These are phyloP conservation scores for Zapornia atra DNA, from an alignment of 2,113 vertebrate species.

Conservation along the genomic window DNA sequence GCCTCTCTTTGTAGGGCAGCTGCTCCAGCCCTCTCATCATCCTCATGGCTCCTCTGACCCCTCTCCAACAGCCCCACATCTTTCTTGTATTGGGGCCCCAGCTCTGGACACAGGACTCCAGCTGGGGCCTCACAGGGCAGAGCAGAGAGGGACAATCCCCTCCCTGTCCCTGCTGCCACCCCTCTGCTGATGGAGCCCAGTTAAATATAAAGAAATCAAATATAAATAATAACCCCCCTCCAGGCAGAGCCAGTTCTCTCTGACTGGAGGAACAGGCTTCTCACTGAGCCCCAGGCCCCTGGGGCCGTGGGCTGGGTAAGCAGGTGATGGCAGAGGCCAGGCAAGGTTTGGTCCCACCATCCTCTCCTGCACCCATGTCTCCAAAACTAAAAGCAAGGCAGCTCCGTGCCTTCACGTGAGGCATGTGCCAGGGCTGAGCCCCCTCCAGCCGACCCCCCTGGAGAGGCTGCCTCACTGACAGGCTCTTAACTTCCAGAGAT, in stretches of 20 bases:
- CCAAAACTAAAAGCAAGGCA: background rate
- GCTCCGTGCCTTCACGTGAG: accelerated
- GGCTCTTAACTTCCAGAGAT: background rate
- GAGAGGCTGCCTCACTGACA: background rate
- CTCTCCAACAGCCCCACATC: no score
- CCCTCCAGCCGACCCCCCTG: accelerated
- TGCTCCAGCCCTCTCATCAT: no score
- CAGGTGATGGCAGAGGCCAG: accelerated
- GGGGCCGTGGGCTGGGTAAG: accelerated
- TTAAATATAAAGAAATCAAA: no score
- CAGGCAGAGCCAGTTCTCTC: background rate
- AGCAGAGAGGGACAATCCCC: no score
- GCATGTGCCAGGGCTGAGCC: background rate
- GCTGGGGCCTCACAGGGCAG: no score
- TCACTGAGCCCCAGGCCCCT: background rate
- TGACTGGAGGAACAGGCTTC: accelerated
- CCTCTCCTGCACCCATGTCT: background rate
- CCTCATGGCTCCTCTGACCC: no score
- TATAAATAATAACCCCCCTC: no score
- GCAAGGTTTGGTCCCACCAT: background rate
- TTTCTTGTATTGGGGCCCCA: no score
- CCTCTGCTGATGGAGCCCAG: no score
- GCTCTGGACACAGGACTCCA: no score
- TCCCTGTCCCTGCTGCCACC: no score
- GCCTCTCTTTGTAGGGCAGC: no score